Evolutionary conservation across 1,140 invertebrate species (phyloP), one percentile per base, ranked within the genome.

Genomic region (Drosophila sp.): DNA sequence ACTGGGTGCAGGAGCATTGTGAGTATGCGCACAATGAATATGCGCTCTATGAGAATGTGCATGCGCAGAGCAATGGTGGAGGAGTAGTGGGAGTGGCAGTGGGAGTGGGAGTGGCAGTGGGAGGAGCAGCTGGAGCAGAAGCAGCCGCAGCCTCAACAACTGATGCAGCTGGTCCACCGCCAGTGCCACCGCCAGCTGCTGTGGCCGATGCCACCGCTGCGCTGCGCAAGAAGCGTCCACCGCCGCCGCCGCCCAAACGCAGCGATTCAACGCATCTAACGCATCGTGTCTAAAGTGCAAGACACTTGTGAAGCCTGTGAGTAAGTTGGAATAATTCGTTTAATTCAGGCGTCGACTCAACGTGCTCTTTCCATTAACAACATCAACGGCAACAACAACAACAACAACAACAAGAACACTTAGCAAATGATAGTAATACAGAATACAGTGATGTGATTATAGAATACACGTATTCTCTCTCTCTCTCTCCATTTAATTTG

Each of bases 1-100:
- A 97, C 82, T 97, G 97, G 97, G 96, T 97, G n/a, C 95, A 96
- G 73, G 96, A 97, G 81, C 97, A 97, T 78, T 97, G 97, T 78
- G 96, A 96, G 0, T 89, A 89, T 66, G 66, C 84, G 0, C 89
- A 83, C 65, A 90, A 89, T 11, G 83, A 89, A 16, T 83, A 80
- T 56, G 90, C 90, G 18, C 76, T 92, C 11, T 92, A 92, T 56
- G 92, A 92, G 72, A 92, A 92, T 69, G 76, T 91, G 0, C 90
- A 91, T 38, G 76, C 53, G 16, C 87, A 89, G 69, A 75, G 61
- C 38, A 90, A 82, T 53, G 75, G 66, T 27, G 40, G 9, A 0
- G 36, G 2, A 5, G 25, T 27, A n/a, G n/a, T n/a, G n/a, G n/a
- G n/a, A n/a, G n/a, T n/a, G n/a, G n/a, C n/a, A n/a, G n/a, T n/a